A percentile compares a stretch with the other conserved stretches of the same genome.
phyloP scores from a whole-genome alignment of 2,113 vertebrate species.

The Datnioides undecimradiatus region DNA sequence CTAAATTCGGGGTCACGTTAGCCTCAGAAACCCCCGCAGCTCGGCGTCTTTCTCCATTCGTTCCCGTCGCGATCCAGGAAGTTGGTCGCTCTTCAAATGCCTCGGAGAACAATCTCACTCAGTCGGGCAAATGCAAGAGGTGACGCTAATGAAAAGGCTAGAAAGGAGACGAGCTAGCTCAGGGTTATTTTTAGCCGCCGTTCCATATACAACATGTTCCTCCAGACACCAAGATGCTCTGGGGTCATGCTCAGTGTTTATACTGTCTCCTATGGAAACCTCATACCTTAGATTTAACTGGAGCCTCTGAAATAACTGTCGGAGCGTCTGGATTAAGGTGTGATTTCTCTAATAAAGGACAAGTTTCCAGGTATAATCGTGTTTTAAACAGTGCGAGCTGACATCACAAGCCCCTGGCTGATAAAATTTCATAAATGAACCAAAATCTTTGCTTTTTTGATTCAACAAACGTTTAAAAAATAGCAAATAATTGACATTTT shows the following conservation, averaged over 20 bases:
- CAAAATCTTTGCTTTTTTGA: too few species aligned
- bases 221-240: slow-evolving; percentile 64
- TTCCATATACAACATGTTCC: slow-evolving; percentile 74
- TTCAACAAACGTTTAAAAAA: background rate
- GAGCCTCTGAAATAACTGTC: background rate
- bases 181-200: slow-evolving; percentile 74
- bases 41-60: background rate
- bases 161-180: slow-evolving; percentile 45
- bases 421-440: too few species aligned
- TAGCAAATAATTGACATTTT: too few species aligned
- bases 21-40: slow-evolving; percentile 1
- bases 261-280: slow-evolving; percentile 46
- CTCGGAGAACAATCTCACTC: slow-evolving; percentile 40
- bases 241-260: slow-evolving; percentile 71
- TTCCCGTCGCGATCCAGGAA: background rate
- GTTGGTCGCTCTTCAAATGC: slow-evolving; percentile 19
- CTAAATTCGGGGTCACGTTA: slow-evolving; percentile 1
- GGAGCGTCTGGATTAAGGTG: background rate
- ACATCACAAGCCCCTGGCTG: too few species aligned
- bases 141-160: slow-evolving; percentile 53
- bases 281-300: slow-evolving; percentile 16
- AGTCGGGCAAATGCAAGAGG: slow-evolving; percentile 56
- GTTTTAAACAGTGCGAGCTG: too few species aligned
- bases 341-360: background rate
- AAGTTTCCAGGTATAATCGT: background rate